These are phyloP conservation scores for Hipparchia sbordonii DNA, from an alignment of 2,888 invertebrate species.

Conservation along the genomic window DNA sequence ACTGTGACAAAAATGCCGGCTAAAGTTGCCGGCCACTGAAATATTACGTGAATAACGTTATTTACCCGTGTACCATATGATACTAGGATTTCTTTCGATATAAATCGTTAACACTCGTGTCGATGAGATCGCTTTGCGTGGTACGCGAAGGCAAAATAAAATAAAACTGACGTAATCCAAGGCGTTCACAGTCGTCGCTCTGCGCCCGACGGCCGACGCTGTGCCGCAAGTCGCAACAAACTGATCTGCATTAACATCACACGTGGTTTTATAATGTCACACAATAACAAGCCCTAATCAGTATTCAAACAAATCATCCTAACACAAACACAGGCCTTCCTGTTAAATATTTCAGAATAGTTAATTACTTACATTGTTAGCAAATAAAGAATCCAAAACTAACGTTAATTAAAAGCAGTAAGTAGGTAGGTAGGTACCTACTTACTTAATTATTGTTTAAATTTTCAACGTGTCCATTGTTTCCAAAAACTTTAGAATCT, in stretches of 20 bases:
- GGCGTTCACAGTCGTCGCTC: constrained; percentile 44
- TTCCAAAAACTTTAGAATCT: neutral
- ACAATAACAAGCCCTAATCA: constrained; percentile 51
- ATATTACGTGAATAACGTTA: neutral
- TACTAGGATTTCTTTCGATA: constrained; percentile 11
- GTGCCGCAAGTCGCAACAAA: constrained; percentile 50
- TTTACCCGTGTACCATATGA: neutral
- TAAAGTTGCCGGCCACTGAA: constrained; percentile 12
- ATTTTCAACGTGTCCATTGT: constrained; percentile 1
- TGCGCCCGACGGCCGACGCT: constrained; percentile 43
- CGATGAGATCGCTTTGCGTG: constrained; percentile 34
- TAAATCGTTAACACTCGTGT: constrained; percentile 23
- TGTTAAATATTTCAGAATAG: constrained; percentile 27
- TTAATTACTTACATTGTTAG: neutral
- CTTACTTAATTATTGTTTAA: neutral
- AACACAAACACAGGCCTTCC: constrained; percentile 49
- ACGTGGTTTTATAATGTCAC: constrained; percentile 59
- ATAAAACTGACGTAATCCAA: constrained; percentile 70
- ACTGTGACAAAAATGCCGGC: constrained; percentile 43
- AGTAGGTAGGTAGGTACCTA: neutral
- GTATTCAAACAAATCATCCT: constrained; percentile 48
- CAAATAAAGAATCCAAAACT: neutral
- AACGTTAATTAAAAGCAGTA: constrained; percentile 1
- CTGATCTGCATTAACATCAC: constrained; percentile 51
- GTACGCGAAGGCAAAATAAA: constrained; percentile 45